These are phyloP conservation scores for Malacosoma neustria DNA, from an alignment of 2,888 invertebrate genomes.

Conservation along the genomic window DNA sequence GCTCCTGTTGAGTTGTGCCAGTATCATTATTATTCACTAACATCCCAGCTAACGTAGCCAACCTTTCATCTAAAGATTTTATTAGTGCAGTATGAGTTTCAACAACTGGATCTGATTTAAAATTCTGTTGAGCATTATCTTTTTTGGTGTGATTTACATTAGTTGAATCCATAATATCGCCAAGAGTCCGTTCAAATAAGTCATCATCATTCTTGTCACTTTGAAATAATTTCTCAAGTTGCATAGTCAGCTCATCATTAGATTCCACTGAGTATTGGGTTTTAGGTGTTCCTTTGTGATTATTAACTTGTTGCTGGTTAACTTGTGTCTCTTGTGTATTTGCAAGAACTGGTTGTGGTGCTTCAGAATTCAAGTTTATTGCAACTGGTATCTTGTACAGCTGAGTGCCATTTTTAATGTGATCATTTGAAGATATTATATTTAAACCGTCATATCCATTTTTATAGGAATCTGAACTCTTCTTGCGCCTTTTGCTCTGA, in stretches of 20 bases:
- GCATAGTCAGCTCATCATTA: conserved; percentile 51
- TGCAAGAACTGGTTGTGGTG: conserved; percentile 4
- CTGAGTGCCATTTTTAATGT: conserved; percentile 6
- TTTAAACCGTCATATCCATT: background rate
- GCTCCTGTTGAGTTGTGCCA: conserved; percentile 14
- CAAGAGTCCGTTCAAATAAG: conserved; percentile 48
- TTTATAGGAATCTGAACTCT: conserved; percentile 3
- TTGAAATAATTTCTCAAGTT: conserved; percentile 61
- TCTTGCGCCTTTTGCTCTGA: conserved; percentile 41
- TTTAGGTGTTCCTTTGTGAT: conserved; percentile 14
- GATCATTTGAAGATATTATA: conserved; percentile 3
- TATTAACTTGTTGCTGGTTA: conserved; percentile 6
- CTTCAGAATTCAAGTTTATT: conserved; percentile 17
- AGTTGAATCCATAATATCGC: conserved; percentile 26
- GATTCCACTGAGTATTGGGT: conserved; percentile 27
- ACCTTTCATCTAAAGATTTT: conserved; percentile 47
- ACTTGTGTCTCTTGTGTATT: background rate
- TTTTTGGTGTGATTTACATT: conserved; percentile 22
- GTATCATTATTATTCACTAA: conserved; percentile 23
- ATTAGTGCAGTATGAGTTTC: conserved; percentile 40
- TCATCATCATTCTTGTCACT: conserved; percentile 54
- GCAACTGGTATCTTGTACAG: conserved; percentile 22
- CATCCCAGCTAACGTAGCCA: conserved; percentile 42
- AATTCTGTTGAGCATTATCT: conserved; percentile 4
- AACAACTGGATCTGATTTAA: conserved; percentile 24